Evolutionary conservation across 2,797 vertebrate species (phyloP).

Genomic region (Coregonus suidteri): DNA sequence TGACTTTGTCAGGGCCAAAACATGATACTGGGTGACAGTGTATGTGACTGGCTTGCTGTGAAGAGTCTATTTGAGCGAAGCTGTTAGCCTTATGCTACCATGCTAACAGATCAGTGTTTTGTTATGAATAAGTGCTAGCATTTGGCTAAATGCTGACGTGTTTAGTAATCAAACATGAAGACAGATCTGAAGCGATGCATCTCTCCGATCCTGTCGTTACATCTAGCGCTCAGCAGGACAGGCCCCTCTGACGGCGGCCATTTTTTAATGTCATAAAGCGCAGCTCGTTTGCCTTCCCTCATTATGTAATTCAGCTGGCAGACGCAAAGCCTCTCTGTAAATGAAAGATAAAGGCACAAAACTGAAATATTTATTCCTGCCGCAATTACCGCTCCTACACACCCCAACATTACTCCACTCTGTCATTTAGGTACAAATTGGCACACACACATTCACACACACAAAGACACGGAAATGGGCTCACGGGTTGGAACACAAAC

Average conservation of each 20-base stretch:
- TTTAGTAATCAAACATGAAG: too few species aligned
- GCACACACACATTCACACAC: conserved; percentile 3
- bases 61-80: background rate
- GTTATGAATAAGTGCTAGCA: conserved; percentile 14
- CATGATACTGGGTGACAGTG: background rate
- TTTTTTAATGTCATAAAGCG: conserved; percentile 54
- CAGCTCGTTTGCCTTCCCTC: conserved; percentile 52
- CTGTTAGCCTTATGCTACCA: background rate
- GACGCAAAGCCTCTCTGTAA: conserved; percentile 53
- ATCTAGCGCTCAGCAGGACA: background rate
- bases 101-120: background rate
- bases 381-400: conserved; percentile 51
- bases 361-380: conserved; percentile 11
- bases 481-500: conserved; percentile 21
- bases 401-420: conserved; percentile 28
- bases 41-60: background rate
- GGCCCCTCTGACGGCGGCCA: conserved; percentile 40
- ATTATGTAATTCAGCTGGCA: conserved; percentile 59
- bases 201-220: background rate
- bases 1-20: background rate
- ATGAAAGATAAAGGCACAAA: conserved; percentile 58
- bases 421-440: too few species aligned
- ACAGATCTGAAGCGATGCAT: background rate
- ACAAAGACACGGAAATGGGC: conserved; percentile 20
- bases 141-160: conserved; percentile 10